phyloP scores from a whole-genome alignment of 2,797 vertebrate genomes.

The Dromococcyx pavoninus region DNA sequence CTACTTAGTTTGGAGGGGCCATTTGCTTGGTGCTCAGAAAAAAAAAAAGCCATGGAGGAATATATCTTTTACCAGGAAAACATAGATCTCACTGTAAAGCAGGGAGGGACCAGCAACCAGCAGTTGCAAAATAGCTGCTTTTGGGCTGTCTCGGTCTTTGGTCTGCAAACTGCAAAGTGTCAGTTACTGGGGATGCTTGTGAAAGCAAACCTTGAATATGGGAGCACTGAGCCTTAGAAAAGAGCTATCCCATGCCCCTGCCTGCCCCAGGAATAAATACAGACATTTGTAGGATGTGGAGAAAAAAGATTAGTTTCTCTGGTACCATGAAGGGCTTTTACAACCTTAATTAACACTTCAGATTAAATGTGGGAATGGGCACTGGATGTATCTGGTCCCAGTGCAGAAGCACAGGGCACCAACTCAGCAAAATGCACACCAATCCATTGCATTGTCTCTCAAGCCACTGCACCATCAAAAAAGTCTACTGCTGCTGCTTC shows the following conservation, averaged over 20 bases:
- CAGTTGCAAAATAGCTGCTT: background rate
- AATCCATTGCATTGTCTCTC: background rate
- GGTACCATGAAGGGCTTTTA: background rate
- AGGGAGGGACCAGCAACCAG: background rate
- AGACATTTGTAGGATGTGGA: background rate
- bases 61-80: background rate
- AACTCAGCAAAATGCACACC: background rate
- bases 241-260: background rate
- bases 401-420: background rate
- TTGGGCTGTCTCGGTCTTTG: background rate
- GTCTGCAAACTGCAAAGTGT: background rate
- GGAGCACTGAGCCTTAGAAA: background rate
- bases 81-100: background rate
- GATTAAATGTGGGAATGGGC: background rate
- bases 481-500: background rate
- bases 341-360: background rate
- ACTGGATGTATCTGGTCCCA: background rate
- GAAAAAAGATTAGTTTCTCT: background rate
- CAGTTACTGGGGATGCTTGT: background rate
- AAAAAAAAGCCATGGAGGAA: background rate
- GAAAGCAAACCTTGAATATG: background rate
- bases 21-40: background rate
- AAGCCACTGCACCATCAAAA: background rate
- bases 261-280: background rate
- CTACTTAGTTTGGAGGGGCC: background rate